phyloP scores from a whole-genome alignment of 2,888 invertebrate species.

The Stictocephala bisonia region DNA sequence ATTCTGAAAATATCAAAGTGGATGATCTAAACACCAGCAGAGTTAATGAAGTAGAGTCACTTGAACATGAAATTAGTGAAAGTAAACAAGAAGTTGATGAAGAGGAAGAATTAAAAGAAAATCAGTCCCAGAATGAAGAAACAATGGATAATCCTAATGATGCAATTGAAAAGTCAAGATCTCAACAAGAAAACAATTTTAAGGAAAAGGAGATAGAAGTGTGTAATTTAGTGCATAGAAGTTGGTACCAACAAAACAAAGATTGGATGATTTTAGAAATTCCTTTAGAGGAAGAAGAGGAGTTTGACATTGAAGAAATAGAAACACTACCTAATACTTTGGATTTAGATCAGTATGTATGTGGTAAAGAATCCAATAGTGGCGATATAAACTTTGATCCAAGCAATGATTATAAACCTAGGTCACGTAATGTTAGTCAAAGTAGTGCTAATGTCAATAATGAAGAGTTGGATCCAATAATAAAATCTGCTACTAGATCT shows the following conservation, averaged over 20 bases:
- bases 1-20: no score
- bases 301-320: constrained; percentile 29
- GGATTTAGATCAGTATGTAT: neutral
- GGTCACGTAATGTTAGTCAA: constrained; percentile 42
- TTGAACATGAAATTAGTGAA: neutral
- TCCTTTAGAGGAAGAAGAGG: constrained; percentile 25
- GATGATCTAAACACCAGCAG: no score
- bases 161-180: neutral
- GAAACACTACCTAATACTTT: constrained; percentile 19
- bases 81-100: neutral
- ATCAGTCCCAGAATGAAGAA: neutral
- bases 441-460: constrained; percentile 31
- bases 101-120: neutral
- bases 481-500: constrained; percentile 48
- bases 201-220: constrained; percentile 2
- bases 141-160: neutral
- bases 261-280: neutral
- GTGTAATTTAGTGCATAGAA: constrained; percentile 5
- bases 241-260: constrained; percentile 12
- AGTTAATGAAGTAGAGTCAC: neutral
- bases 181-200: neutral
- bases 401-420: constrained; percentile 1
- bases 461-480: constrained; percentile 46
- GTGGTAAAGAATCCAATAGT: neutral
- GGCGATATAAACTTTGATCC: neutral